Percentiles rank a stretch among this genome's conserved stretches.
Conservation (phyloP, 2,888 invertebrate species). For the Drosophila limbata region DNA sequence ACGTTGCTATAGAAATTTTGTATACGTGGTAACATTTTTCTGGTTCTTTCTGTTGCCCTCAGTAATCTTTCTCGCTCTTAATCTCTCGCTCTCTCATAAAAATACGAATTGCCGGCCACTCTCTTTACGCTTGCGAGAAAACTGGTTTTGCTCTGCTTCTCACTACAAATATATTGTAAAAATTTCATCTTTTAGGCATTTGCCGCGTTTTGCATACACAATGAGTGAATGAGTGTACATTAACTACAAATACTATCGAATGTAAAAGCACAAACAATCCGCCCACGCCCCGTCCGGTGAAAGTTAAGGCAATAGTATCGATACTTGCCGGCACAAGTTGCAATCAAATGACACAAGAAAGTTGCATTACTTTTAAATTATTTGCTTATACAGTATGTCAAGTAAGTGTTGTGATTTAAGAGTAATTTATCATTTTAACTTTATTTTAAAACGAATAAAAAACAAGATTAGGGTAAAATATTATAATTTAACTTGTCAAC, state of each 20-base stretch:
- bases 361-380: conserved; percentile 41
- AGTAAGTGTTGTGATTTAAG: not conserved
- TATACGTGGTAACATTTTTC: conserved; percentile 78
- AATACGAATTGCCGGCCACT: conserved; percentile 28
- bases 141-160: conserved; percentile 60
- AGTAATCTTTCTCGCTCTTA: not conserved
- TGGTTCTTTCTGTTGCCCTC: conserved; percentile 50
- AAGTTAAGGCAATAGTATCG: conserved; percentile 44
- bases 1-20: conserved; percentile 55
- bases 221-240: conserved; percentile 8
- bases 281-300: conserved; percentile 51
- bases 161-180: conserved; percentile 11
- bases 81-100: conserved; percentile 8
- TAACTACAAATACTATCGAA: not conserved
- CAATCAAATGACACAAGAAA: conserved; percentile 44
- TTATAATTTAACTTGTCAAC: too few relatives aligned
- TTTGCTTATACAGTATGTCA: not conserved
- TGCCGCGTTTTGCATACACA: conserved; percentile 30
- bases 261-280: conserved; percentile 11
- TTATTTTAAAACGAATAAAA: too few relatives aligned
- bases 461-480: too few relatives aligned
- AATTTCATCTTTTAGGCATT: conserved; percentile 22
- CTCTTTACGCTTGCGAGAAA: conserved; percentile 26
- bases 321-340: conserved; percentile 35
- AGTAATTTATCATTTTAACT: too few relatives aligned